These are phyloP conservation scores for Polydrusus cervinus DNA, from an alignment of 2,888 invertebrate species.

Conservation along the genomic window DNA sequence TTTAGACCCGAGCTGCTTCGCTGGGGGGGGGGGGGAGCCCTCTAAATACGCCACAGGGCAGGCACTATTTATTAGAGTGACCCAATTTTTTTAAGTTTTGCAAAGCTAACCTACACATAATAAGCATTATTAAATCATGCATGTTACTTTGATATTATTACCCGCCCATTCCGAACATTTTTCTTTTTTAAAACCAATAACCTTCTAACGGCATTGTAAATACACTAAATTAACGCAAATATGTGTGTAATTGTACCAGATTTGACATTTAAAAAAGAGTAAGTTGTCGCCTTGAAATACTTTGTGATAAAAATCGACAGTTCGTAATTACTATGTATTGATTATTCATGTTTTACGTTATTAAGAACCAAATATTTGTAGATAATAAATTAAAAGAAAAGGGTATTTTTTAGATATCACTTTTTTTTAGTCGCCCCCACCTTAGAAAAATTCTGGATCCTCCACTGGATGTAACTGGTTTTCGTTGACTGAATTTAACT, in stretches of 20 bases:
- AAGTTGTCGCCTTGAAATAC: conserved; percentile 34
- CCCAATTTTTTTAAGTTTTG: too few relatives aligned
- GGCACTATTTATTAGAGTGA: too few relatives aligned
- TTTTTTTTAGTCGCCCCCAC: too few relatives aligned
- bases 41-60: too few relatives aligned
- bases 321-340: conserved; percentile 23
- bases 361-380: conserved; percentile 9
- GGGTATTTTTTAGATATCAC: too few relatives aligned
- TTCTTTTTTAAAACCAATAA: conserved; percentile 10
- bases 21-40: too few relatives aligned
- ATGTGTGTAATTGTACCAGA: conserved; percentile 36
- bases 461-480: too few relatives aligned
- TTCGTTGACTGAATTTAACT: too few relatives aligned
- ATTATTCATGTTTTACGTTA: conserved; percentile 1
- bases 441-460: too few relatives aligned
- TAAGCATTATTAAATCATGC: too few relatives aligned
- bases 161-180: background rate
- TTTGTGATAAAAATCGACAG: conserved; percentile 28
- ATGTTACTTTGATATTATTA: background rate
- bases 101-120: too few relatives aligned
- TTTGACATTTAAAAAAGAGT: conserved; percentile 32
- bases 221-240: conserved; percentile 37
- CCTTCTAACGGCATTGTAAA: conserved; percentile 36
- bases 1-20: too few relatives aligned
- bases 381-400: background rate